A percentile compares a stretch with the other conserved stretches of the same genome.
Evolutionary conservation across 2,113 vertebrate genomes (phyloP).

Genomic region (Cisticola juncidis): DNA sequence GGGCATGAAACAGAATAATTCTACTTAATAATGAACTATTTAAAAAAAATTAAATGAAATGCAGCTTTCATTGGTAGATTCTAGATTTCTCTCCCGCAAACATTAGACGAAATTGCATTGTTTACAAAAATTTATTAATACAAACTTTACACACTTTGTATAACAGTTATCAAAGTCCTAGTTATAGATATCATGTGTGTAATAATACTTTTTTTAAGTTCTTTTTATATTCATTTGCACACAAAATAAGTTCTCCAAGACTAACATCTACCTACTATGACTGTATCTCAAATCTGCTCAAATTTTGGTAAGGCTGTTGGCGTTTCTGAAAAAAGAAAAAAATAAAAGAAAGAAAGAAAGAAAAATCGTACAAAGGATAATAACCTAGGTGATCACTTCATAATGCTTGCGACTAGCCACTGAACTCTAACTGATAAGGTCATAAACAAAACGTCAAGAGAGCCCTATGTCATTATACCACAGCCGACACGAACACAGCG

Average conservation of each 20-base stretch:
- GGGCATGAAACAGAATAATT: conserved; percentile 11
- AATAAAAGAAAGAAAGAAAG: conserved; percentile 74
- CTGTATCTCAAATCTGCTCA: conserved; percentile 81
- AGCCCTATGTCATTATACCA: conserved; percentile 76
- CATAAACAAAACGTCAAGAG: conserved; percentile 78
- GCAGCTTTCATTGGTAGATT: conserved; percentile 40
- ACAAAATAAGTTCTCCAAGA: conserved; percentile 86
- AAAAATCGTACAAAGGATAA: conserved; percentile 80
- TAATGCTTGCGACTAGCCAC: conserved; percentile 82
- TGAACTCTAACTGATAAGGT: conserved; percentile 79
- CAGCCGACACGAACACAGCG: conserved; percentile 78
- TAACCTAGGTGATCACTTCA: conserved; percentile 79
- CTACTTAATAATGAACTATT: conserved; percentile 43
- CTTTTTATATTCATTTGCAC: conserved; percentile 86
- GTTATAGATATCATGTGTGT: conserved; percentile 86
- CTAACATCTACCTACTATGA: conserved; percentile 81
- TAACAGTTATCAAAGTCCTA: conserved; percentile 93
- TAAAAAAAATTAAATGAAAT: background rate
- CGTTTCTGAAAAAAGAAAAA: conserved; percentile 70
- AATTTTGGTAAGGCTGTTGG: conserved; percentile 95
- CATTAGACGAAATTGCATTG: conserved; percentile 93
- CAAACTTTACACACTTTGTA: conserved; percentile 97
- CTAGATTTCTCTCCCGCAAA: conserved; percentile 80
- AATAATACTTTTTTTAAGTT: conserved; percentile 84
- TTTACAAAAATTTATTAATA: conserved; percentile 99